Percentiles rank a stretch among this genome's conserved stretches.
Conservation (phyloP, 2,888 invertebrate species). For the Euplexia lucipara region DNA sequence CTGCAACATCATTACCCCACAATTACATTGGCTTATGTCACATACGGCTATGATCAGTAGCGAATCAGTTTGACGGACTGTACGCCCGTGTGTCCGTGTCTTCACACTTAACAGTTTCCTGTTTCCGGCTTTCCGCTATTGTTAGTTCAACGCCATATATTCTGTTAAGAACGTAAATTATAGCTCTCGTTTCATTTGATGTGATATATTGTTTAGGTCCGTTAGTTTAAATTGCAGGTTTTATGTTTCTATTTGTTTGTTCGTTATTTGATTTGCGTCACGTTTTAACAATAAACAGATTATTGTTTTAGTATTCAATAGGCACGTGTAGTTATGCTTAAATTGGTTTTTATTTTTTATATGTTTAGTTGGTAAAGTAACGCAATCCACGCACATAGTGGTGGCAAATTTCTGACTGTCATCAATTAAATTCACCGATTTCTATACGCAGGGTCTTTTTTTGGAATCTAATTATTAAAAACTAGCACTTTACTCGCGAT, state of each 20-base stretch:
- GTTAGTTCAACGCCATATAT: conserved; percentile 51
- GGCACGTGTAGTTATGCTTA: conserved; percentile 1
- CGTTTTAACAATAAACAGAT: conserved; percentile 45
- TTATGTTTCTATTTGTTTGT: conserved; percentile 33
- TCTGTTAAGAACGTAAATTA: conserved; percentile 48
- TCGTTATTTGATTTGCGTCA: conserved; percentile 28
- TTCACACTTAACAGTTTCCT: conserved; percentile 55
- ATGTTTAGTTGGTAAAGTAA: conserved; percentile 40
- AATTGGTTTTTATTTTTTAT: conserved; percentile 20
- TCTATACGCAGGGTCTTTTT: background rate
- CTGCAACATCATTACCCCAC: conserved; percentile 45
- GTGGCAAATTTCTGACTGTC: background rate
- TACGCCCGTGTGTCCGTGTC: conserved; percentile 43
- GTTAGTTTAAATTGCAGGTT: conserved; percentile 19
- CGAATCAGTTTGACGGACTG: conserved; percentile 21
- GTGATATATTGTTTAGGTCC: conserved; percentile 29
- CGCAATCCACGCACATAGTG: too few species aligned
- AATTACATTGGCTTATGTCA: conserved; percentile 29
- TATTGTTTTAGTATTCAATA: conserved; percentile 9
- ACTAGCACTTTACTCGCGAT: too few species aligned
- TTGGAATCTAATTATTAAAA: too few species aligned
- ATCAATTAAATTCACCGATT: background rate
- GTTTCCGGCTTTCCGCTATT: conserved; percentile 59
- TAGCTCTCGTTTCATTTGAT: conserved; percentile 37
- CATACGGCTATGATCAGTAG: conserved; percentile 17